Conservation (phyloP, 92 coral and sea anemone species). For the Phymanthus crucifer region DNA sequence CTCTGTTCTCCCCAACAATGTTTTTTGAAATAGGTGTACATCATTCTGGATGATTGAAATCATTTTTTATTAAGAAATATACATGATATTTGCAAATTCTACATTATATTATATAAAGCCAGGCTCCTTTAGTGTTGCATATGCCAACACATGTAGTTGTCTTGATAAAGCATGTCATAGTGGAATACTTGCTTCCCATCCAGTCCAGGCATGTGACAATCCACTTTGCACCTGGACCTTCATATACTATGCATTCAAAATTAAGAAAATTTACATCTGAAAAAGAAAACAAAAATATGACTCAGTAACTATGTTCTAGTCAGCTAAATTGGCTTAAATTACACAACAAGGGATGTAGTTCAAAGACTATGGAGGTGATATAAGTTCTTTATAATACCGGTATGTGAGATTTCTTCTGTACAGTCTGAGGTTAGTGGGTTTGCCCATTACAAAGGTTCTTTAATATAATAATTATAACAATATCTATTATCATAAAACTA, state of each 20-base stretch:
- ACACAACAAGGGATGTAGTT: too few relatives aligned
- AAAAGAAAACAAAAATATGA: neutral
- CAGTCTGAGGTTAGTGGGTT: too few relatives aligned
- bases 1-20: too few relatives aligned
- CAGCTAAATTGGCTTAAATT: too few relatives aligned
- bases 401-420: too few relatives aligned
- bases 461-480: too few relatives aligned
- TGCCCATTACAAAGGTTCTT: too few relatives aligned
- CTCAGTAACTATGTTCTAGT: neutral
- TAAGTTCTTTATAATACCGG: too few relatives aligned
- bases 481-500: too few relatives aligned
- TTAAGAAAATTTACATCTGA: neutral
- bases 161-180: neutral
- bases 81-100: neutral
- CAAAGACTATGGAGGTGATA: too few relatives aligned
- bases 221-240: slow-evolving; percentile 36
- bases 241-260: slow-evolving; percentile 23
- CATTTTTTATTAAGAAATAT: neutral
- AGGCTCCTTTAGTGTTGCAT: neutral
- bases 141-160: neutral
- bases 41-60: neutral
- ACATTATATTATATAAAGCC: neutral
- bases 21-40: too few relatives aligned
- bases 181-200: slow-evolving; percentile 32
- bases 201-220: slow-evolving; percentile 26